A percentile compares a stretch with the other conserved stretches of the same genome.
phyloP scores from a whole-genome alignment of 23 tunicate species.

The Phallusia fumigata region DNA sequence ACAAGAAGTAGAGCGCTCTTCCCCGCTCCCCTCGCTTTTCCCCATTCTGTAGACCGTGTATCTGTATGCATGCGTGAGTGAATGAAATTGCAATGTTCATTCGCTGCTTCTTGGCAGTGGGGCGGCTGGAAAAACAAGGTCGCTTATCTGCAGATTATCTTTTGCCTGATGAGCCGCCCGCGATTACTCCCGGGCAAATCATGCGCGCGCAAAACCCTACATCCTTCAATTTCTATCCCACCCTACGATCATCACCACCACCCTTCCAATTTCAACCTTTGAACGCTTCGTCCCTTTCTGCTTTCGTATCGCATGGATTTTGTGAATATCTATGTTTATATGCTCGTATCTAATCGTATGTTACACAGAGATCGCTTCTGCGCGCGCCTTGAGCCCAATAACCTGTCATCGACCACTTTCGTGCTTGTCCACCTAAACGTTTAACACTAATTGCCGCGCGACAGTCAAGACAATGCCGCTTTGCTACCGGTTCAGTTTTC shows the following conservation, averaged over 20 bases:
- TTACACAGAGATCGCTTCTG: conserved; percentile 9
- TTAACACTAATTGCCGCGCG: too few relatives aligned
- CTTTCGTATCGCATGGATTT: conserved; percentile 3
- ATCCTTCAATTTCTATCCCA: conserved; percentile 3
- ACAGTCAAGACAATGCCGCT: not conserved
- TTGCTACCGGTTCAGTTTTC: not conserved
- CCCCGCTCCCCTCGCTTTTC: not conserved
- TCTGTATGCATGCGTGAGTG: not conserved
- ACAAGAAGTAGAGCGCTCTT: not conserved
- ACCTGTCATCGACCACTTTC: not conserved
- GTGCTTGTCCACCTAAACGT: not conserved
- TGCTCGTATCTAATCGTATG: conserved; percentile 11
- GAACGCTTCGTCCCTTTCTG: conserved; percentile 5
- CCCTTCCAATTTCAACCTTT: not conserved
- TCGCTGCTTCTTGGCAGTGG: not conserved
- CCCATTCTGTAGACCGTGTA: conserved; percentile 2
- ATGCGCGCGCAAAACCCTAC: conserved; percentile 5
- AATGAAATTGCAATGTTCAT: conserved; percentile 7
- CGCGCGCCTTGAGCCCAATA: not conserved
- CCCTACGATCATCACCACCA: not conserved
- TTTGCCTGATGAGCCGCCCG: not conserved
- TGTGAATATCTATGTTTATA: conserved; percentile 9
- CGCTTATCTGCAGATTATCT: not conserved
- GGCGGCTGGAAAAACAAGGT: not conserved
- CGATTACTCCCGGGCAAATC: not conserved